These are phyloP conservation scores for Prorops nasuta DNA, from an alignment of 1,140 invertebrate genomes.

Conservation along the genomic window DNA sequence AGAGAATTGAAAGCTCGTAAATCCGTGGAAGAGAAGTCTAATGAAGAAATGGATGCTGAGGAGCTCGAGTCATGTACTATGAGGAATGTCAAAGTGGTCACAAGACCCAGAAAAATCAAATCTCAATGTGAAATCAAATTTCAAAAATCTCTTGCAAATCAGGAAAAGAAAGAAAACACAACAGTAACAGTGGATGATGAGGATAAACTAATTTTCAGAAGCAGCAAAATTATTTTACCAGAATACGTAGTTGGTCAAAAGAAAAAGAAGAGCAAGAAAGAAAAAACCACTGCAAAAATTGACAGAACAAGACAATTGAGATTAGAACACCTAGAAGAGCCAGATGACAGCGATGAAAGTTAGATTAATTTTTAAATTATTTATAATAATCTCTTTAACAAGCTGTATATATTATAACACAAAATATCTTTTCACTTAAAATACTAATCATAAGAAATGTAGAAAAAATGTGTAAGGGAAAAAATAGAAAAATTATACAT, in stretches of 20 bases:
- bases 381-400: slow-evolving; percentile 20
- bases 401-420: slow-evolving; percentile 4
- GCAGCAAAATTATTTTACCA: slow-evolving; percentile 72
- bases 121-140: slow-evolving; percentile 25
- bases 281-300: slow-evolving; percentile 41
- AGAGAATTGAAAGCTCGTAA: slow-evolving; percentile 64
- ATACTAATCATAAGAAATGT: slow-evolving; percentile 4
- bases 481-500: too few relatives aligned
- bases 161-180: background rate
- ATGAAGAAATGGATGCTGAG: slow-evolving; percentile 39
- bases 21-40: slow-evolving; percentile 26
- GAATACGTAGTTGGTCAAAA: slow-evolving; percentile 77
- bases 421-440: slow-evolving; percentile 9
- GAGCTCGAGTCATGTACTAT: slow-evolving; percentile 13
- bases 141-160: slow-evolving; percentile 25
- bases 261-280: slow-evolving; percentile 54
- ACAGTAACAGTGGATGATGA: slow-evolving; percentile 35
- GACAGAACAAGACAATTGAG: slow-evolving; percentile 51
- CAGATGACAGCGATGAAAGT: slow-evolving; percentile 54
- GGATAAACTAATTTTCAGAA: slow-evolving; percentile 60
- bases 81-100: slow-evolving; percentile 23
- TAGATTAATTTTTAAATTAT: slow-evolving; percentile 13
- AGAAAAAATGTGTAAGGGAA: slow-evolving; percentile 10
- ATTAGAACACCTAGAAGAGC: slow-evolving; percentile 64
- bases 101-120: slow-evolving; percentile 35